These are phyloP conservation scores for Hyposoter dolosus DNA, from an alignment of 2,888 invertebrate species.

Conservation along the genomic window DNA sequence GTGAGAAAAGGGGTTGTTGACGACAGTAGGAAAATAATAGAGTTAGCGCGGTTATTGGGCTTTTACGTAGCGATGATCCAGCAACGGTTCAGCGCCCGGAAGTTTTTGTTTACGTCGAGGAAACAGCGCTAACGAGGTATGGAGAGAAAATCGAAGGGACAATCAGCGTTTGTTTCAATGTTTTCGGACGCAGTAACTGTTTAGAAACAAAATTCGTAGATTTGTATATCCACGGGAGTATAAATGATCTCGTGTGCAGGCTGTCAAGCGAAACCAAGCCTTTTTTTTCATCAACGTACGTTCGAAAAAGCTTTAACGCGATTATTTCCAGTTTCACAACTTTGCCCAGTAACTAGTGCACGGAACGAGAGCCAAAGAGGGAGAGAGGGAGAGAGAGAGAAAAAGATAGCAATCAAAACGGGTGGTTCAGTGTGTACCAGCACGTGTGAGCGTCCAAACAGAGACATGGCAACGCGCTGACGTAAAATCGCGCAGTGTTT, in stretches of 20 bases:
- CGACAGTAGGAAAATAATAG: neutral
- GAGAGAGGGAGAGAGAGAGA: neutral
- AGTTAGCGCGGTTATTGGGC: slow-evolving; percentile 5
- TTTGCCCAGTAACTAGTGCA: slow-evolving; percentile 10
- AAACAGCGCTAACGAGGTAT: slow-evolving; percentile 21
- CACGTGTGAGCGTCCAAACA: slow-evolving; percentile 6
- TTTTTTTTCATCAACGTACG: slow-evolving; percentile 9
- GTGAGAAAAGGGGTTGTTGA: neutral
- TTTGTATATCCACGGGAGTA: neutral
- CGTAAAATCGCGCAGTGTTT: neutral
- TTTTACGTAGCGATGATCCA: slow-evolving; percentile 19
- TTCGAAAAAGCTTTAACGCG: neutral
- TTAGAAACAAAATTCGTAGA: neutral
- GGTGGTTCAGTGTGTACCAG: slow-evolving; percentile 1
- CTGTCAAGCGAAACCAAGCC: neutral
- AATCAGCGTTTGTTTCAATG: slow-evolving; percentile 24
- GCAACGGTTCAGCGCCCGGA: slow-evolving; percentile 9
- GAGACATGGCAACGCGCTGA: slow-evolving; percentile 11
- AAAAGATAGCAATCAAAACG: slow-evolving; percentile 14
- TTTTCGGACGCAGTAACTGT: neutral
- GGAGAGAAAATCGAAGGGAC: slow-evolving; percentile 6
- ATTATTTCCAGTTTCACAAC: slow-evolving; percentile 48
- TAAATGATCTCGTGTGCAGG: neutral
- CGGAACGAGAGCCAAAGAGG: neutral
- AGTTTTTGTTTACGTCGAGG: slow-evolving; percentile 23